Conservation (phyloP, 2,113 vertebrate genomes). For the Sylvilagus bachmani region DNA sequence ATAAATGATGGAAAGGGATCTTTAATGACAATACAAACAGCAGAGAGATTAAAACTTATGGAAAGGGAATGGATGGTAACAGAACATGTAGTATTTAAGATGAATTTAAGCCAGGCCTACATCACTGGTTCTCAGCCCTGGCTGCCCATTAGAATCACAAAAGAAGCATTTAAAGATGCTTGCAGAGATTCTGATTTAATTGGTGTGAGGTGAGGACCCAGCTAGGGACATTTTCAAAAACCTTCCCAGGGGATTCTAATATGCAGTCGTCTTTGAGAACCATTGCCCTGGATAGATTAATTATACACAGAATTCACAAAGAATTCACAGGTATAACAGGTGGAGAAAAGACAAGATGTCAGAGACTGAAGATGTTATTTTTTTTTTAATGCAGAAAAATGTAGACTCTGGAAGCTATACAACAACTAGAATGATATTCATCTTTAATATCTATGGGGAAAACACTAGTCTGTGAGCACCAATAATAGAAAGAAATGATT, state of each 20-base stretch:
- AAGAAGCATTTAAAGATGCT: constrained; percentile 51
- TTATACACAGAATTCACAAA: constrained; percentile 53
- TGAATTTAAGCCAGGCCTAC: neutral
- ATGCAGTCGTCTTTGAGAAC: constrained; percentile 59
- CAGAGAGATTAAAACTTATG: neutral
- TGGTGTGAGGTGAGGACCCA: constrained; percentile 51
- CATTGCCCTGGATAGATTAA: constrained; percentile 66
- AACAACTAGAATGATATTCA: neutral
- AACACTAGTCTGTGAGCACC: neutral
- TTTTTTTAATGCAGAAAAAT: constrained; percentile 51
- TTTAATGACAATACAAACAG: constrained; percentile 37
- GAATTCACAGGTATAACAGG: constrained; percentile 47
- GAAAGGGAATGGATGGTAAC: neutral
- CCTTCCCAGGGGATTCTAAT: neutral
- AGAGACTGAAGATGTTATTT: neutral
- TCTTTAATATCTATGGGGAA: neutral
- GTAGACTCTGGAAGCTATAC: constrained; percentile 28
- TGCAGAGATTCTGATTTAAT: constrained; percentile 66
- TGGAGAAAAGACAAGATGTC: constrained; percentile 29
- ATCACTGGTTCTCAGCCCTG: neutral
- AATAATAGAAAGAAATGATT: neutral
- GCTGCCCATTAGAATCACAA: neutral
- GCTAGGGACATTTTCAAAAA: neutral
- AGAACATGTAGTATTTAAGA: constrained; percentile 22
- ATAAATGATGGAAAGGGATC: neutral